A percentile compares a stretch with the other conserved stretches of the same genome.
phyloP scores from a whole-genome alignment of 2,888 invertebrate genomes.

The Rhimphoctona megacephalus region DNA sequence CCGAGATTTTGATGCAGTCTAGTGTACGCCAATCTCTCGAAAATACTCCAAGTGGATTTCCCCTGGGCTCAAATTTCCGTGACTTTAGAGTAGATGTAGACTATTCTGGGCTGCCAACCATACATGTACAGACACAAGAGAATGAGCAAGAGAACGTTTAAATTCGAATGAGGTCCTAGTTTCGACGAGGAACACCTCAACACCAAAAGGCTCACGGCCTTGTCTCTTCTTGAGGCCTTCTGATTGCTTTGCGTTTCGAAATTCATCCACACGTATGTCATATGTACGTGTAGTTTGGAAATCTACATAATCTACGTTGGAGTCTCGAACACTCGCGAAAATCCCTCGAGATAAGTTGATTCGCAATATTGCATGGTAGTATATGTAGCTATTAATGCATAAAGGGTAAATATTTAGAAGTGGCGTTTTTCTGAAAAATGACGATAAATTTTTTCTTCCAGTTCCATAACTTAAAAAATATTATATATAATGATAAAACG shows the following conservation, averaged over 20 bases:
- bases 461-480: too few relatives aligned
- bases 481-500: too few relatives aligned
- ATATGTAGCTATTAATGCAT: neutral
- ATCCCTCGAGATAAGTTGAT: slow-evolving; percentile 52
- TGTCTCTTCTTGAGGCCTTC: slow-evolving; percentile 15
- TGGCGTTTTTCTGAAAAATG: too few relatives aligned
- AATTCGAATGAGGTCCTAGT: slow-evolving; percentile 64
- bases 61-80: slow-evolving; percentile 59
- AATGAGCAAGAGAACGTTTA: slow-evolving; percentile 33
- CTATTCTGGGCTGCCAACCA: neutral
- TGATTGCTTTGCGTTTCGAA: slow-evolving; percentile 34
- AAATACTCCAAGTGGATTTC: slow-evolving; percentile 58
- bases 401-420: too few relatives aligned
- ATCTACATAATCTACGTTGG: slow-evolving; percentile 60
- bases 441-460: too few relatives aligned
- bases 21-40: slow-evolving; percentile 40
- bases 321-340: slow-evolving; percentile 45
- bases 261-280: slow-evolving; percentile 29
- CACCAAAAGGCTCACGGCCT: slow-evolving; percentile 26
- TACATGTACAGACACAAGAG: neutral
- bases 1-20: slow-evolving; percentile 37
- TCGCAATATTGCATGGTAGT: slow-evolving; percentile 18
- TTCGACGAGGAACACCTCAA: slow-evolving; percentile 46
- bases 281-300: slow-evolving; percentile 9
- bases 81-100: slow-evolving; percentile 38